Base-by-base conservation (phyloP, 2,113 vertebrate species). In the Lonchura striata region DNA sequence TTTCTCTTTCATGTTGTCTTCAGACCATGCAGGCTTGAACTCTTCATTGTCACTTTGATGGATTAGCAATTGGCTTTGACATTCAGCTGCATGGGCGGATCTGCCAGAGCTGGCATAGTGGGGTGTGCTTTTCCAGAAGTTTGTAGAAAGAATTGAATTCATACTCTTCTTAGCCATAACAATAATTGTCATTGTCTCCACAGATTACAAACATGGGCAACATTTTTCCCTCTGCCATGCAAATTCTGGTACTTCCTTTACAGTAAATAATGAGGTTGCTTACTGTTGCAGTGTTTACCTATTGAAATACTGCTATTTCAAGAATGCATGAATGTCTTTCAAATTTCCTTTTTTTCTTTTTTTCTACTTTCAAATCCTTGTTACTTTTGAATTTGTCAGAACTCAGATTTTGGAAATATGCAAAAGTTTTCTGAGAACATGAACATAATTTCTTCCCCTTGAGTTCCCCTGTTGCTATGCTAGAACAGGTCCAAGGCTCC, bases 21-120 rank as follows among this genome's bases (percentile, higher is more conserved):
- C 66, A 80, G 63, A 30, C 37, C 27, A 18, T 13, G 28, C 31
- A 65, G 57, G n/a, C n/a, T 46, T n/a, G 61, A 68, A 44, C 15
- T 60, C 41, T 52, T 63, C 16, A 1, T 41, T 60, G 44, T 28
- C 65, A 19, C 49, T 60, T 71, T 11, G 57, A 59, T 31, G 63
- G 65, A 39, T 27, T 16, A 33, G 41, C 23, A 37, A 22, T 2
- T 25, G 46, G 18, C 33, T 53, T 8, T 0, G 7, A 54, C 23
- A 8, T 57, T 47, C 1, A 1, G 22, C 8, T 21, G 35, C 54
- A 22, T 1, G 19, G 35, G 30, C 0, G 0, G 23, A 46, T 41
- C 37, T 60, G 19, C 37, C 12, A 31, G 56, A 57, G 54, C 52
- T 66, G 47, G 21, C 17, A 84, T 13, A 42, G 60, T 0, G 10